Percentiles rank a stretch among this genome's conserved stretches.
phyloP scores from a whole-genome alignment of 1,140 invertebrate species.

The Atta texana region DNA sequence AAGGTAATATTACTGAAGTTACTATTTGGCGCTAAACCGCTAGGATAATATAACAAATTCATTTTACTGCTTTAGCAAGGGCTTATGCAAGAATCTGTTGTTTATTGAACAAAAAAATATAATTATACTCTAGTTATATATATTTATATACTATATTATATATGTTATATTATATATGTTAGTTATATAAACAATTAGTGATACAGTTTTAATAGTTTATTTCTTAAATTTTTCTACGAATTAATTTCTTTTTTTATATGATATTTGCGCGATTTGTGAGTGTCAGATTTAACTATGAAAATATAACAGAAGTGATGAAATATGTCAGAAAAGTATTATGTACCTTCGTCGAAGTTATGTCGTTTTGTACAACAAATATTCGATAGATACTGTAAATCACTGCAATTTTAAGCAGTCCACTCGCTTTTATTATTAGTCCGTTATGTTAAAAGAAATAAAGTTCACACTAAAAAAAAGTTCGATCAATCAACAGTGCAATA shows the following conservation, averaged over 20 bases:
- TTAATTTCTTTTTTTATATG: constrained; percentile 21
- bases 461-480: background rate
- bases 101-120: constrained; percentile 1
- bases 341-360: constrained; percentile 62
- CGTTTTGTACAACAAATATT: constrained; percentile 71
- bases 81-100: constrained; percentile 10
- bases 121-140: constrained; percentile 16
- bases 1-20: constrained; percentile 21
- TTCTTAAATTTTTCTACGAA: constrained; percentile 6
- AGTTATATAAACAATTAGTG: background rate
- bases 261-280: background rate
- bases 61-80: background rate
- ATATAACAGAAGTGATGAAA: background rate
- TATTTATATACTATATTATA: constrained; percentile 32
- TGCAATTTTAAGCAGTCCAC: constrained; percentile 10
- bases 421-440: constrained; percentile 30
- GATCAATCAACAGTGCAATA: background rate
- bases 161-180: too few relatives aligned
- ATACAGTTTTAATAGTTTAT: constrained; percentile 27
- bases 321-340: constrained; percentile 38
- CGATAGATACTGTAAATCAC: constrained; percentile 5
- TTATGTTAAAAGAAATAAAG: constrained; percentile 25
- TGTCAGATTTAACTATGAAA: background rate
- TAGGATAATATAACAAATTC: background rate
- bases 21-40: background rate